Conservation (phyloP, 2,888 invertebrate species). For the Amaurobius ferox region DNA sequence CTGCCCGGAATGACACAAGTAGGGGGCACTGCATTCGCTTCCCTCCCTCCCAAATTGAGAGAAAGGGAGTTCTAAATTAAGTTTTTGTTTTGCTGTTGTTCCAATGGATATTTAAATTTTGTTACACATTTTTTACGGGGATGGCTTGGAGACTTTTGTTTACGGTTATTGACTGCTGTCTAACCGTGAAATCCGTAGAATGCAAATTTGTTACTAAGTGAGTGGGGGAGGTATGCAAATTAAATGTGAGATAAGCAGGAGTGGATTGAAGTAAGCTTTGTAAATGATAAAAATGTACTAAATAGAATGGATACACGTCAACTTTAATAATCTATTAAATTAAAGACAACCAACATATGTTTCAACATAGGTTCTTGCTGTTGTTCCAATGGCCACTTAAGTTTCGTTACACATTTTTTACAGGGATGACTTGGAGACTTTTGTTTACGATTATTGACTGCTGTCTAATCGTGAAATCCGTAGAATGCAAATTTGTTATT, state of each 20-base stretch:
- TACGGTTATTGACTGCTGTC: slow-evolving; percentile 40
- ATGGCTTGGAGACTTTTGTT: slow-evolving; percentile 19
- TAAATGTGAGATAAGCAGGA: no score
- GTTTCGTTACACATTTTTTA: no score
- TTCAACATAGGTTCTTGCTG: no score
- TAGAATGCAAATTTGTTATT: slow-evolving; percentile 44
- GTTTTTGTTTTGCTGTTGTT: not conserved
- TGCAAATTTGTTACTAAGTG: slow-evolving; percentile 38
- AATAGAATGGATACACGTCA: no score
- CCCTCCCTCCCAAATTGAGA: not conserved
- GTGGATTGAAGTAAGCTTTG: no score
- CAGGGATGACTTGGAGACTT: not conserved
- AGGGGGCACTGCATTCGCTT: not conserved
- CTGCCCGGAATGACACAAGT: not conserved
- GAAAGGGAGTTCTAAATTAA: not conserved
- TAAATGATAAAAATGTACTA: no score
- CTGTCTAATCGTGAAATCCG: slow-evolving; percentile 30
- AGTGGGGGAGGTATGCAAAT: no score
- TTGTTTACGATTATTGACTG: slow-evolving; percentile 49
- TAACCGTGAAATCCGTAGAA: slow-evolving; percentile 32
- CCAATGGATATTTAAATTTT: no score
- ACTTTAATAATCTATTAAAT: no score
- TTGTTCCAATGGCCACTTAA: no score
- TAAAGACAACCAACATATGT: no score
- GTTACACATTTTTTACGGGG: no score